Evolutionary conservation across 2,797 vertebrate species (phyloP), one percentile per base, ranked within the genome.

Genomic region (Phalloptychus januarius): DNA sequence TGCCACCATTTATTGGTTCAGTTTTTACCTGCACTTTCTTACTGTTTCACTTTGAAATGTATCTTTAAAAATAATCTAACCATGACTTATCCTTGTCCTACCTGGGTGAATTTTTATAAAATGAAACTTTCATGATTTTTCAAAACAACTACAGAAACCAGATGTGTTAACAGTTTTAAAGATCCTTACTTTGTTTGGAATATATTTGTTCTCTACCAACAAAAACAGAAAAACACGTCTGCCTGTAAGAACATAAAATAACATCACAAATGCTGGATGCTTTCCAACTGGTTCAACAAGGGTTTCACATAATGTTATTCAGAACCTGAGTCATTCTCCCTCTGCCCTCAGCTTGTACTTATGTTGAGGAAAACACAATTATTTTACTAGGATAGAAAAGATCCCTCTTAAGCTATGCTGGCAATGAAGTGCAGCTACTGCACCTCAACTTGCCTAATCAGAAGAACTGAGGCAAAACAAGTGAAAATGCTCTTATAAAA

Each of bases 281-380:
- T 28, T 40, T 42, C 52, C 72, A 58, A 42, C 16, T 44, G n/a
- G n/a, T 61, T 75, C 54, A 61, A 33, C 28, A 33, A 44, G 42
- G 42, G 33, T 63, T 63, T 75, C 28, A 46, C 16, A 8, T 31
- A 45, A 58, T 63, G 20, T 18, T 33, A 25, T 75, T 45, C 73
- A 61, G 42, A 75, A 45, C 18, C 3, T 61, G 16, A 75, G 58
- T 69, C 23, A 10, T 67, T 58, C 45, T 79, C 72, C 72, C 72
- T 56, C 13, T 82, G 79, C 74, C 71, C 76, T 79, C 46, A 77
- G 79, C 71, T 79, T 75, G 20, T 77, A 18, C 36, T 56, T 83
- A 46, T 85, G 83, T 88, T 91, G 74, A 82, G 80, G 79, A 86
- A 79, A 91, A 88, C 85, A 25, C 52, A 91, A 91, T 88, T 89